A percentile compares a stretch with the other conserved stretches of the same genome.
Evolutionary conservation across 1,140 invertebrate genomes (phyloP).

Genomic region (Zaprionus ghesquierei): DNA sequence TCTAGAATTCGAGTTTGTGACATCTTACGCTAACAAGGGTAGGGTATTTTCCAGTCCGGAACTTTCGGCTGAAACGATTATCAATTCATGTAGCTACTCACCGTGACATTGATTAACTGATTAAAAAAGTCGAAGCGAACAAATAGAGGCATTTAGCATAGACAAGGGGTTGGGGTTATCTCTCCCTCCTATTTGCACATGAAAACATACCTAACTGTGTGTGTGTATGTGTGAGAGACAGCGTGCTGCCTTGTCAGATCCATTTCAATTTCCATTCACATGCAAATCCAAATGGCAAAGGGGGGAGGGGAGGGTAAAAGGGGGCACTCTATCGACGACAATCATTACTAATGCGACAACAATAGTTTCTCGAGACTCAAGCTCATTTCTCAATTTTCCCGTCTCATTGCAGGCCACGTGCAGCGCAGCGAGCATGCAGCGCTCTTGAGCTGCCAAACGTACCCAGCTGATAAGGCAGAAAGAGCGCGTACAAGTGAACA

Average conservation of each 20-base stretch:
- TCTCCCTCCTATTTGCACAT: not conserved
- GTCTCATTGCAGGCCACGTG: constrained; percentile 59
- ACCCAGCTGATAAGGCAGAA: constrained; percentile 36
- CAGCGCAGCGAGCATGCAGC: constrained; percentile 50
- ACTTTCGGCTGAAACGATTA: not conserved
- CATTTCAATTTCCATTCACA: constrained; percentile 1
- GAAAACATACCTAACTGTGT: not conserved
- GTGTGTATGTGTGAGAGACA: not conserved
- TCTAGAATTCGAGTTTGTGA: too few relatives aligned
- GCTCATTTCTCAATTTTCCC: constrained; percentile 22
- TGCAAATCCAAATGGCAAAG: constrained; percentile 18
- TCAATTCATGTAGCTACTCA: not conserved
- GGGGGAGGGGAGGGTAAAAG: not conserved
- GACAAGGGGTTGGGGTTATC: not conserved
- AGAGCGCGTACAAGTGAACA: constrained; percentile 10
- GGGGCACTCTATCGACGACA: not conserved
- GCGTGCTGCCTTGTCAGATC: constrained; percentile 2
- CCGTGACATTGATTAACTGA: not conserved
- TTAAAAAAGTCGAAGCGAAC: not conserved
- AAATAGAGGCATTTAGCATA: not conserved
- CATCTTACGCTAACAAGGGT: not conserved
- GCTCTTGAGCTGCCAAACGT: constrained; percentile 23
- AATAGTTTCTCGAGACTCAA: not conserved
- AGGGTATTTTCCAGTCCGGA: not conserved
- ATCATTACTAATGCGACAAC: constrained; percentile 1